Percentiles rank a stretch among this genome's conserved stretches.
Conservation (phyloP, 2,888 invertebrate genomes). For the Aproaerema taeniolella region DNA sequence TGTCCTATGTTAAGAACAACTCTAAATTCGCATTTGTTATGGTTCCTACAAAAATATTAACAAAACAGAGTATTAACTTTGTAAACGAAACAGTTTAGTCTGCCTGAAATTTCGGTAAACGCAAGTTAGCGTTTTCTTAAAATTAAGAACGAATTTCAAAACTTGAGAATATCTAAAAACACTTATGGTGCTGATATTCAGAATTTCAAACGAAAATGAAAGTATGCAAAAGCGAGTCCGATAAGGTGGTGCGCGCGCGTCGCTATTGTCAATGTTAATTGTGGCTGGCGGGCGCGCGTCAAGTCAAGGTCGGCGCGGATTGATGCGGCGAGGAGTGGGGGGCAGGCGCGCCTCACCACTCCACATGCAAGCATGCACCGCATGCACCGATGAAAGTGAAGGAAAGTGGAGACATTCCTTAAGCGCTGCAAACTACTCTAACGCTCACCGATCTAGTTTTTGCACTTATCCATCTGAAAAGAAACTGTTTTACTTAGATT, state of each 20-base stretch:
- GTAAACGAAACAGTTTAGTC: too few relatives aligned
- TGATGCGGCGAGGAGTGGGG: slow-evolving; percentile 45
- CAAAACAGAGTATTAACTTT: too few relatives aligned
- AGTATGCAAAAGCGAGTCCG: slow-evolving; percentile 33
- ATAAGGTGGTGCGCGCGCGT: slow-evolving; percentile 49
- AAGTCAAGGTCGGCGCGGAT: slow-evolving; percentile 66
- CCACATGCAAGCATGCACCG: slow-evolving; percentile 50
- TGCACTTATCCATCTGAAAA: slow-evolving; percentile 2
- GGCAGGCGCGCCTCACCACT: slow-evolving; percentile 32
- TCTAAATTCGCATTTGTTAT: too few relatives aligned
- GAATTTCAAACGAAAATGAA: slow-evolving; percentile 44
- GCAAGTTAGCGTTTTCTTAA: too few relatives aligned
- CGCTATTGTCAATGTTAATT: slow-evolving; percentile 66
- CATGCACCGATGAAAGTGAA: slow-evolving; percentile 58
- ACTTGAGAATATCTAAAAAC: too few relatives aligned
- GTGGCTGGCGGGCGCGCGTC: slow-evolving; percentile 50
- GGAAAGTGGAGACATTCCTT: slow-evolving; percentile 67
- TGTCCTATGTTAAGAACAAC: too few relatives aligned
- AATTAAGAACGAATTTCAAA: too few relatives aligned
- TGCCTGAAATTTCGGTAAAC: too few relatives aligned
- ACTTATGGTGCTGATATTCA: too few relatives aligned
- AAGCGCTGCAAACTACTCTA: slow-evolving; percentile 36
- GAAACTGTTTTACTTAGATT: background rate
- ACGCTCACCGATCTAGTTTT: slow-evolving; percentile 36
- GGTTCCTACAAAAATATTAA: too few relatives aligned